Conservation (phyloP, 2,888 invertebrate genomes). For the Trachelus iudaicus region DNA sequence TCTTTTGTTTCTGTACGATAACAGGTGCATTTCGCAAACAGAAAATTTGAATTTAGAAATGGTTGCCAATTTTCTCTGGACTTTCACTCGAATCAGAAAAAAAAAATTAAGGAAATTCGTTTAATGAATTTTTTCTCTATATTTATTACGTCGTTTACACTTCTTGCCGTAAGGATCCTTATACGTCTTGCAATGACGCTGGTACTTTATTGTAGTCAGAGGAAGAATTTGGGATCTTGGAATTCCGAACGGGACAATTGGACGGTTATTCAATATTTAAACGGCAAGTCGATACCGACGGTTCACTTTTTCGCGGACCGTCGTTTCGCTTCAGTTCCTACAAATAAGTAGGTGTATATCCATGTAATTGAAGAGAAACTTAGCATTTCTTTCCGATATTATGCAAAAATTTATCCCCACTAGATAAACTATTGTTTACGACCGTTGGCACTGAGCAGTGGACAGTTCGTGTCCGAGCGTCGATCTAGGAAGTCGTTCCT, state of each 20-base stretch:
- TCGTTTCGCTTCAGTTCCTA: constrained; percentile 61
- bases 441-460: constrained; percentile 32
- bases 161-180: background rate
- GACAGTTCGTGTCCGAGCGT: constrained; percentile 39
- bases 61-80: background rate
- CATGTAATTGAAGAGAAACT: constrained; percentile 60
- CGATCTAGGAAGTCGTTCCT: constrained; percentile 8
- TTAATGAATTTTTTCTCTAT: background rate
- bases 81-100: background rate
- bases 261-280: constrained; percentile 2
- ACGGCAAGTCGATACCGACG: background rate
- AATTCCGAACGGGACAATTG: background rate
- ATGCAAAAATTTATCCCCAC: constrained; percentile 57
- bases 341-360: constrained; percentile 53
- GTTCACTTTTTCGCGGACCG: constrained; percentile 22
- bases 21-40: background rate
- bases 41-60: background rate
- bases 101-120: background rate
- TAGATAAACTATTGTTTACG: constrained; percentile 47
- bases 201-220: background rate
- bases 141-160: background rate
- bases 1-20: background rate
- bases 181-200: background rate
- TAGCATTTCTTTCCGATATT: constrained; percentile 57
- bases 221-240: background rate